Percentiles rank a stretch among this genome's conserved stretches.
phyloP scores from a whole-genome alignment of 2,113 vertebrate species.

The Scomber japonicus region DNA sequence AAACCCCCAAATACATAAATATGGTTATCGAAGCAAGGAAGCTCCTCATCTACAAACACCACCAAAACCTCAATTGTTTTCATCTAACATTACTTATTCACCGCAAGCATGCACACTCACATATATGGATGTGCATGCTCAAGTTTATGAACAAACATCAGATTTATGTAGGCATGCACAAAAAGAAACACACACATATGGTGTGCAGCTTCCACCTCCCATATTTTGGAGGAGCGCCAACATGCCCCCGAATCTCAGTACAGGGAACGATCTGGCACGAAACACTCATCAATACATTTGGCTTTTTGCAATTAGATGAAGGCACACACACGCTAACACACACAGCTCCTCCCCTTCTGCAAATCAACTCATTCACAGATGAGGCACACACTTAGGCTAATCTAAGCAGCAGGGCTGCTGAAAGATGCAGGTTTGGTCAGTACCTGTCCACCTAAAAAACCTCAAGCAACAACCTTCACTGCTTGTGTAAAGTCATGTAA shows the following conservation, averaged over 20 bases:
- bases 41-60: slow-evolving; percentile 50
- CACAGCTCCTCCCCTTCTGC: slow-evolving; percentile 42
- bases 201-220: slow-evolving; percentile 54
- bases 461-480: not conserved
- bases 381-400: slow-evolving; percentile 45
- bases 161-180: slow-evolving; percentile 36
- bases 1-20: slow-evolving; percentile 47
- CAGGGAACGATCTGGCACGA: slow-evolving; percentile 60
- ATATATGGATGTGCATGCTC: slow-evolving; percentile 37
- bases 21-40: slow-evolving; percentile 52
- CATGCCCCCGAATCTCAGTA: slow-evolving; percentile 47
- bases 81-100: slow-evolving; percentile 65
- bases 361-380: slow-evolving; percentile 69
- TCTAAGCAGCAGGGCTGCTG: slow-evolving; percentile 52
- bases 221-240: slow-evolving; percentile 55
- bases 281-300: slow-evolving; percentile 46
- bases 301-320: slow-evolving; percentile 59
- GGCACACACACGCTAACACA: slow-evolving; percentile 21
- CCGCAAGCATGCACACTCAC: slow-evolving; percentile 34
- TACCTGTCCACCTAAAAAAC: slow-evolving; percentile 34
- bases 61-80: slow-evolving; percentile 51
- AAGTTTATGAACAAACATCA: slow-evolving; percentile 59
- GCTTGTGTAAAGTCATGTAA: slow-evolving; percentile 16
- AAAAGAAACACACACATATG: slow-evolving; percentile 52
- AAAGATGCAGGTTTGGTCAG: slow-evolving; percentile 53